phyloP scores from a whole-genome alignment of 1,140 invertebrate genomes.

The Halesus radiatus region DNA sequence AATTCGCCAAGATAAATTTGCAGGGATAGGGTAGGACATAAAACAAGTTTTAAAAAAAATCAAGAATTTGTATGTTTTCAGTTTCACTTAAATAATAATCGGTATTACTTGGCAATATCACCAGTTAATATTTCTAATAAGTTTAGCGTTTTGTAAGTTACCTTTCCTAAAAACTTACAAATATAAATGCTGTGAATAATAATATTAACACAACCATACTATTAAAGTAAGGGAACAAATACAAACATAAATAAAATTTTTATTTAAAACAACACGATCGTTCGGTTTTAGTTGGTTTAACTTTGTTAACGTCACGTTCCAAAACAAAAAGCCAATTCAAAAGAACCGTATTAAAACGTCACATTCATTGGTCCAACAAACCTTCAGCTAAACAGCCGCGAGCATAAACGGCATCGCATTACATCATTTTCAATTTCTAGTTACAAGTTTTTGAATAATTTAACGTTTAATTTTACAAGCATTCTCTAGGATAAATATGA shows the following conservation, averaged over 20 bases:
- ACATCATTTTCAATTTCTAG: background rate
- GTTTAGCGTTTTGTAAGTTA: conserved; percentile 7
- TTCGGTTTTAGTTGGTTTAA: too few relatives aligned
- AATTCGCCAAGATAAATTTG: too few relatives aligned
- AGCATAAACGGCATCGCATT: conserved; percentile 12
- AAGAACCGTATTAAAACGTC: background rate
- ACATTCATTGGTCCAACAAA: conserved; percentile 12
- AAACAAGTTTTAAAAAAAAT: too few relatives aligned
- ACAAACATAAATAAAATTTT: background rate
- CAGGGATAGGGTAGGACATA: too few relatives aligned
- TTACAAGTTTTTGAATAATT: conserved; percentile 13
- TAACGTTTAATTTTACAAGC: conserved; percentile 20
- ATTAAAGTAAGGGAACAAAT: conserved; percentile 10
- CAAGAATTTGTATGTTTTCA: background rate
- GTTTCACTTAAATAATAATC: background rate
- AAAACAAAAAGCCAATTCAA: background rate
- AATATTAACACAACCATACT: conserved; percentile 41
- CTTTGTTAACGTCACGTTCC: too few relatives aligned
- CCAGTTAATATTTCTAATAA: background rate
- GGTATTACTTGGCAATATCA: background rate
- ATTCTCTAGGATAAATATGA: conserved; percentile 1
- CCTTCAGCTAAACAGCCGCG: background rate
- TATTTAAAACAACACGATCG: too few relatives aligned
- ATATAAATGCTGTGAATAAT: conserved; percentile 46
- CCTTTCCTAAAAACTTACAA: conserved; percentile 1